A percentile compares a stretch with the other conserved stretches of the same genome.
Evolutionary conservation across 2,113 vertebrate genomes (phyloP).

Genomic region (Alethe castanea): DNA sequence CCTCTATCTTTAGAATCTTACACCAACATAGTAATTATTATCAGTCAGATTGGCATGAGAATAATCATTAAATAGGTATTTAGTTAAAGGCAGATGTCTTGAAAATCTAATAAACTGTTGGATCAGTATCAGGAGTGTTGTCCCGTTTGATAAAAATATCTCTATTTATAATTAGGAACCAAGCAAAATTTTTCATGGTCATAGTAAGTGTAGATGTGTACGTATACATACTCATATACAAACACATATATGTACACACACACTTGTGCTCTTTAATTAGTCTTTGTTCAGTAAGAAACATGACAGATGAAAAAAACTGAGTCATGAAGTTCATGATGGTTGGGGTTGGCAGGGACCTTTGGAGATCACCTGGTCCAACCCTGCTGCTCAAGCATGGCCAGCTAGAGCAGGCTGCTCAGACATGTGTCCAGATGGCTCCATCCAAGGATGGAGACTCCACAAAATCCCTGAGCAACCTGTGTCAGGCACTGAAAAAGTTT

Average conservation of each 20-base stretch:
- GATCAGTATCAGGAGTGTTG: not conserved
- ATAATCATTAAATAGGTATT: not conserved
- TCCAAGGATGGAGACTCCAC: not conserved
- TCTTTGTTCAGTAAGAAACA: not conserved
- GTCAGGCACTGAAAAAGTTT: not conserved
- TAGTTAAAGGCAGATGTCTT: constrained; percentile 13
- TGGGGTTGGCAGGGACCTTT: not conserved
- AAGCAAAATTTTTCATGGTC: not conserved
- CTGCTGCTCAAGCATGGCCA: not conserved
- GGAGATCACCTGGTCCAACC: not conserved
- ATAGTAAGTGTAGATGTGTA: not conserved
- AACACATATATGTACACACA: not conserved
- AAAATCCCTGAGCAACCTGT: not conserved
- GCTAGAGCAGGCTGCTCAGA: not conserved
- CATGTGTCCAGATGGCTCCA: not conserved
- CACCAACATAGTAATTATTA: not conserved
- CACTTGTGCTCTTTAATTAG: not conserved
- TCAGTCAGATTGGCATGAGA: not conserved
- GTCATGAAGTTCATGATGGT: not conserved
- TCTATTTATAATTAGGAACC: not conserved
- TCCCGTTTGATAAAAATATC: not conserved
- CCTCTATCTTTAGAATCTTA: not conserved
- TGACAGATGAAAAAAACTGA: not conserved
- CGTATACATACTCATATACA: not conserved
- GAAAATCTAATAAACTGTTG: constrained; percentile 3